phyloP scores from a whole-genome alignment of 30 jellyfish, hydroid and myxozoan species.

The Pseudorhiza aurosa region DNA sequence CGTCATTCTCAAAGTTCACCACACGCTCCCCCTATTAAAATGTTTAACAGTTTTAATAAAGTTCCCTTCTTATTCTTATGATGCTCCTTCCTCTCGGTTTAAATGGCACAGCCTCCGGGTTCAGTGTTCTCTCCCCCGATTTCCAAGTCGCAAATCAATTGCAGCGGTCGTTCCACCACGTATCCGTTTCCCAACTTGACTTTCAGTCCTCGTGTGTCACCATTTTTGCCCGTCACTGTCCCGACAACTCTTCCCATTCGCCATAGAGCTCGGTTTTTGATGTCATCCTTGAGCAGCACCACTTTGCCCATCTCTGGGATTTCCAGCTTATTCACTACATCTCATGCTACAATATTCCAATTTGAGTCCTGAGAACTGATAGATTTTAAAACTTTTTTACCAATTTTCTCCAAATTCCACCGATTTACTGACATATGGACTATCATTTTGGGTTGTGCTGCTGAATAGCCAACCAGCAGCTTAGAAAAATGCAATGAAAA shows the following conservation, averaged over 20 bases:
- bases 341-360: no score
- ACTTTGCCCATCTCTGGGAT: constrained; percentile 25
- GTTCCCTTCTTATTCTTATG: no score
- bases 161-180: constrained; percentile 54
- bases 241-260: constrained; percentile 52
- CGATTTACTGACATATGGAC: no score
- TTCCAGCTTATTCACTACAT: no score
- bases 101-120: constrained; percentile 28
- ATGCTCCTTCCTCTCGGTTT: background rate
- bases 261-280: constrained; percentile 40
- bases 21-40: constrained; percentile 42
- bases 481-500: no score
- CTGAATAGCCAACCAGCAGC: no score
- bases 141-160: constrained; percentile 47
- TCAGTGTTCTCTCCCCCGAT: constrained; percentile 48
- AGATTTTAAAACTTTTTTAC: no score
- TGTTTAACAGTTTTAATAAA: constrained; percentile 15
- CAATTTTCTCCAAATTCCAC: no score
- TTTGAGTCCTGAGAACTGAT: no score
- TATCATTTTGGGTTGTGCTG: no score
- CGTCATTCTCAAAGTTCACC: no score
- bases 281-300: constrained; percentile 41
- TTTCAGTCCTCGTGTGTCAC: constrained; percentile 51
- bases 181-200: constrained; percentile 36
- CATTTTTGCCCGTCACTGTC: constrained; percentile 35